Evolutionary conservation across 2,888 invertebrate genomes (phyloP), one percentile per base, ranked within the genome.

Genomic region (Osedax frankpressi): DNA sequence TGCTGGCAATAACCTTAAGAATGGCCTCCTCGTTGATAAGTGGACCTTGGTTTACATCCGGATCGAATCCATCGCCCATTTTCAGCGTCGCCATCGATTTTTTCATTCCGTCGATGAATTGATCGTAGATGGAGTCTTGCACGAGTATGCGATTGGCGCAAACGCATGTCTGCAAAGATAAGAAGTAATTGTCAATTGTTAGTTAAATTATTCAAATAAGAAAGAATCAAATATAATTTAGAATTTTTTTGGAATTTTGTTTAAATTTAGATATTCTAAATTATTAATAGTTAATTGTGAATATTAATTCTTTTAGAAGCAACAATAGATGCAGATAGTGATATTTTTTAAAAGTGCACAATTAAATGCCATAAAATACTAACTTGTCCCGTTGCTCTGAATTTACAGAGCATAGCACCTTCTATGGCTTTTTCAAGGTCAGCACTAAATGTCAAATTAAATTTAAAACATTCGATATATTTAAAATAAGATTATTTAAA

Each of bases 151-250:
- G 87, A 83, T 98, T 98, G 0, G 96, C 90, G 75, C 94, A 91
- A 2, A 99, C 90, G 84, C 98, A 99, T 0, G 98, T 93, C 87
- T 96, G 81, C 27, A n/a, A n/a, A n/a, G n/a, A n/a, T n/a, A n/a
- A n/a, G n/a, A n/a, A n/a, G n/a, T n/a, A n/a, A n/a, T n/a, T n/a
- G n/a, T n/a, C n/a, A n/a, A n/a, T n/a, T n/a, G n/a, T n/a, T n/a
- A n/a, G n/a, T n/a, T n/a, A n/a, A n/a, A n/a, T n/a, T n/a, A n/a
- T n/a, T n/a, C n/a, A n/a, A n/a, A n/a, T n/a, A n/a, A n/a, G n/a
- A n/a, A n/a, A n/a, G n/a, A n/a, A n/a, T n/a, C n/a, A n/a, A n/a
- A n/a, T n/a, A n/a, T n/a, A n/a, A n/a, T n/a, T n/a, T n/a, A n/a
- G n/a, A n/a, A n/a, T n/a, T n/a, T n/a, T n/a, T n/a, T n/a, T n/a